These are phyloP conservation scores for Choristoneura rosaceana DNA, from an alignment of 2,888 invertebrate genomes.

Conservation along the genomic window DNA sequence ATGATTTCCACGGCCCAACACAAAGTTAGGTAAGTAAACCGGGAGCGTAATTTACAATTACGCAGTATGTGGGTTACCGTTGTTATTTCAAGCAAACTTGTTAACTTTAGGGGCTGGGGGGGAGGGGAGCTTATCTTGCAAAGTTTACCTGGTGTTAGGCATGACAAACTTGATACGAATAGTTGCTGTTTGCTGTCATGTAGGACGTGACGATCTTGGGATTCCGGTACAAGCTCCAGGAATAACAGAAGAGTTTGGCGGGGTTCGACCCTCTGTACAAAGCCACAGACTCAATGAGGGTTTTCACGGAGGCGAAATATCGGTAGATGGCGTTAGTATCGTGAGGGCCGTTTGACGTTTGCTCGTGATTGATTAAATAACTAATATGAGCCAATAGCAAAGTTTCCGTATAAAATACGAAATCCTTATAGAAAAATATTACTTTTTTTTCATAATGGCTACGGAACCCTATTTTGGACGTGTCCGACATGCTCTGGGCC, in stretches of 20 bases:
- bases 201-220: background rate
- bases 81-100: slow-evolving; percentile 49
- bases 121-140: background rate
- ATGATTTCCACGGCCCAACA: background rate
- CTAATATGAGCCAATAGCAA: too few relatives aligned
- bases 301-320: too few relatives aligned
- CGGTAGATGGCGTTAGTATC: too few relatives aligned
- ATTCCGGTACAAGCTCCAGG: background rate
- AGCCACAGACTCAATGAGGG: background rate
- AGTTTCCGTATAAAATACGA: too few relatives aligned
- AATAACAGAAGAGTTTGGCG: background rate
- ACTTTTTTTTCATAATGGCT: too few relatives aligned
- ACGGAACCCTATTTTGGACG: too few relatives aligned
- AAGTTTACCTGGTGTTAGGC: background rate
- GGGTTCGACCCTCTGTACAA: too few relatives aligned
- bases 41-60: slow-evolving; percentile 2
- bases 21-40: background rate
- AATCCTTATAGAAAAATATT: too few relatives aligned
- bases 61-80: slow-evolving; percentile 42
- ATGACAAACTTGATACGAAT: slow-evolving; percentile 2
- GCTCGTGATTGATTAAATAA: too few relatives aligned
- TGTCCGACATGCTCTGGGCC: too few relatives aligned
- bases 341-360: too few relatives aligned
- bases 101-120: slow-evolving; percentile 21
- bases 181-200: slow-evolving; percentile 5